Evolutionary conservation across 2,888 invertebrate species (phyloP).

Genomic region (Sinodicranocentrus sp.): DNA sequence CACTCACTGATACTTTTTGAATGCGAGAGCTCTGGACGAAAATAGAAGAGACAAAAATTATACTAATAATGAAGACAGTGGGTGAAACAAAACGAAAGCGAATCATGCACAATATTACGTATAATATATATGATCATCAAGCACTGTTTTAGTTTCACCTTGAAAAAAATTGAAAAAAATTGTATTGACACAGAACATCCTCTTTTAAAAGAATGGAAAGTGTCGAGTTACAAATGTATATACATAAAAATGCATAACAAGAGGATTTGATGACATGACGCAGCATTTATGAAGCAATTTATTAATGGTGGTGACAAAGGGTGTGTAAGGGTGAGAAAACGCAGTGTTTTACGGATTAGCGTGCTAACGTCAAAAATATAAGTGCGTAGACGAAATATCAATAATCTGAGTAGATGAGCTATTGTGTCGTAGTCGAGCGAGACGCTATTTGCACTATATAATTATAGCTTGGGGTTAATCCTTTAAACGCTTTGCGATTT

Average conservation of each 20-base stretch:
- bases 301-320: constrained; percentile 23
- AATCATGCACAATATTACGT: too few relatives aligned
- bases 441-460: too few relatives aligned
- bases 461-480: too few relatives aligned
- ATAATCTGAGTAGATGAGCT: too few relatives aligned
- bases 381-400: too few relatives aligned
- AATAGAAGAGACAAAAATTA: too few relatives aligned
- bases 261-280: constrained; percentile 16
- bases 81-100: constrained; percentile 1
- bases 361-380: background rate
- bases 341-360: constrained; percentile 25
- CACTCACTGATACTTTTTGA: too few relatives aligned
- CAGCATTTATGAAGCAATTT: constrained; percentile 18
- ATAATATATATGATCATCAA: too few relatives aligned
- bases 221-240: background rate
- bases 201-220: background rate
- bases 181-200: constrained; percentile 54
- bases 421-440: too few relatives aligned
- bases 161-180: constrained; percentile 20
- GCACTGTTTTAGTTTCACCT: constrained; percentile 9
- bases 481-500: too few relatives aligned
- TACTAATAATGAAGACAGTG: background rate
- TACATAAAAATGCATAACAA: background rate
- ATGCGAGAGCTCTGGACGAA: too few relatives aligned
- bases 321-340: constrained; percentile 51